Conservation (phyloP, 2,113 vertebrate species). For the Macrotus californicus region DNA sequence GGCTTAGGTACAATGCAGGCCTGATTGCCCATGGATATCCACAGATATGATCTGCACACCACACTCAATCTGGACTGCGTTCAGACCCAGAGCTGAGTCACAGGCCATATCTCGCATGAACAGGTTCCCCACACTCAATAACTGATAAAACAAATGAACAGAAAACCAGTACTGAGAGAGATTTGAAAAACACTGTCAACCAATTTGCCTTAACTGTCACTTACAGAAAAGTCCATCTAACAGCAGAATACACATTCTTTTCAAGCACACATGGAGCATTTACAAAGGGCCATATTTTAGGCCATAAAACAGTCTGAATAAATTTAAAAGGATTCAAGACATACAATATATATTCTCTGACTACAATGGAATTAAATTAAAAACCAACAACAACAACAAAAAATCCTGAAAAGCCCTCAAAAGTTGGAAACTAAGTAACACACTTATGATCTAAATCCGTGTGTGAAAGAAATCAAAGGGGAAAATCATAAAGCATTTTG, state of each 20-base stretch:
- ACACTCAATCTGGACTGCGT: no score
- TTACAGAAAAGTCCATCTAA: neutral
- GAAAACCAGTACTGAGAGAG: neutral
- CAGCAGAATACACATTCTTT: neutral
- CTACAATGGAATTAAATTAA: neutral
- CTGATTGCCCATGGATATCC: no score
- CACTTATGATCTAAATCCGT: neutral
- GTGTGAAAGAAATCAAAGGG: neutral
- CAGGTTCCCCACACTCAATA: no score
- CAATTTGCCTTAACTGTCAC: neutral
- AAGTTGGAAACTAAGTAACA: neutral
- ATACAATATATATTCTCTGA: neutral
- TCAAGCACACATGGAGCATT: neutral
- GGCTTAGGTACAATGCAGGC: no score
- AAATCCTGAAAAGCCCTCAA: neutral
- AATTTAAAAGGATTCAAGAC: neutral
- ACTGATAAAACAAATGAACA: neutral
- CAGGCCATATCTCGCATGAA: no score
- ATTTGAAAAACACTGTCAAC: neutral
- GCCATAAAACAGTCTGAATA: neutral
- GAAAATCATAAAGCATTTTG: neutral
- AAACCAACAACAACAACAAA: slow-evolving; percentile 14
- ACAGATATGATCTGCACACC: no score
- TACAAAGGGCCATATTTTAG: neutral
- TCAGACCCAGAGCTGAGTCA: no score